Evolutionary conservation across 2,797 vertebrate genomes (phyloP), one percentile per base, ranked within the genome.

Genomic region (Esox lucius): DNA sequence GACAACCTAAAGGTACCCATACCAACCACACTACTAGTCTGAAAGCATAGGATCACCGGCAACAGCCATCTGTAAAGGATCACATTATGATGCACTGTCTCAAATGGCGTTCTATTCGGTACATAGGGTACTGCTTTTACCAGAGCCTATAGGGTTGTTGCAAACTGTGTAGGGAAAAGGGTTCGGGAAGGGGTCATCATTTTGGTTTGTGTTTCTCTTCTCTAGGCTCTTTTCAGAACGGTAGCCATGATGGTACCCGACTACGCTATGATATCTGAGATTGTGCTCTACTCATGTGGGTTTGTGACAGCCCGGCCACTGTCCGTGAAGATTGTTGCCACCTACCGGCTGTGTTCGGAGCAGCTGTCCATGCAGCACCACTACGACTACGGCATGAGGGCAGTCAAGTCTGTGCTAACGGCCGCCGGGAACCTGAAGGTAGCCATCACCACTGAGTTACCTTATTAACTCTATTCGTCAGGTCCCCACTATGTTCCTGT

Each of bases 201-300:
- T 35, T 24, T 31, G 17, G 28, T 59, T 61, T 24, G 70, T 65
- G 15, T 56, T n/a, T 75, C 71, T 42, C 59, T 22, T 48, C 46
- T 28, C 19, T 65, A 97, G 96, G 95, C 96, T 77, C 92, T 98
- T 73, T 98, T 97, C 81, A 92, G 96, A 75, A 96, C 96, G 0
- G 96, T 97, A 33, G 96, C 96, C 3, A 97, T 98, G 97, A 97
- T 98, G 96, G 96, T 98, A 16, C 97, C 96, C 0, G 96, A 97
- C 86, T 97, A 98, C 0, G 96, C 95, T 46, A 95, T 98, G 95
- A 98, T 98, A 16, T 96, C 96, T 0, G 96, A 98, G 88, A 98
- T 97, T 1, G 95, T 96, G 77, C 92, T 97, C 7, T 98, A 97
- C 87, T 98, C 96, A 0, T 97, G 94, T 17, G 96, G 96, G 3